Base-by-base conservation (phyloP, 2,797 vertebrate species). In the Vireo griseus region DNA sequence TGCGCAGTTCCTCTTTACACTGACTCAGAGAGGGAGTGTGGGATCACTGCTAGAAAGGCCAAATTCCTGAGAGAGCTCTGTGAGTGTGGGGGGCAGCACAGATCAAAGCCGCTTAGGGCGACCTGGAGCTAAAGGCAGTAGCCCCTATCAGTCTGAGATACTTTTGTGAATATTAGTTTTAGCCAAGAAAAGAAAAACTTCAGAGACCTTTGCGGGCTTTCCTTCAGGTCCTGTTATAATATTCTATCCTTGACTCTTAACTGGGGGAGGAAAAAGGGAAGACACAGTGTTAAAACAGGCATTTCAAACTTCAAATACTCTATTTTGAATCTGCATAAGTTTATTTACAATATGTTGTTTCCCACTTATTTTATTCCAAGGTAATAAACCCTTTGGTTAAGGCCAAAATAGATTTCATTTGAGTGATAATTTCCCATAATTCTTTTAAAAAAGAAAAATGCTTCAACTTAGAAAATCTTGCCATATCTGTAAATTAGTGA, bases 391-490 rank as follows among this genome's bases (percentile, higher is more conserved):
- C 29, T 80, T 77, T 63, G 37, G 10, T 39, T 39, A 57, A 62
- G 47, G 25, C 14, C 33, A 81, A 79, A 87, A 59, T 18, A 47
- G 47, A 58, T 57, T 50, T 68, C 15, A 74, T 67, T 51, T 59
- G 26, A 40, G 39, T 3, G 7, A 42, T 66, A 47, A 57, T 69
- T 92, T 84, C 20, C 20, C 11, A 16, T 47, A 42, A 29, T 67
- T 74, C n/a, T 76, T 87, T 73, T 19, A 47, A 92, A 87, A 92
- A 84, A 13, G 6, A 92, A 13, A 24, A 68, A 14, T 45, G 13
- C 29, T 62, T 78, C 55, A 45, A 26, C 19, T 63, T 72, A 26
- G 28, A 86, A 75, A 45, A 79, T 68, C 39, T 28, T 79, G 12
- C 15, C 1, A 2, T 40, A 25, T 11, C 50, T n/a, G 6, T 72